Base-by-base conservation (phyloP, 2,797 vertebrate species). In the Leptodactylus fallax region DNA sequence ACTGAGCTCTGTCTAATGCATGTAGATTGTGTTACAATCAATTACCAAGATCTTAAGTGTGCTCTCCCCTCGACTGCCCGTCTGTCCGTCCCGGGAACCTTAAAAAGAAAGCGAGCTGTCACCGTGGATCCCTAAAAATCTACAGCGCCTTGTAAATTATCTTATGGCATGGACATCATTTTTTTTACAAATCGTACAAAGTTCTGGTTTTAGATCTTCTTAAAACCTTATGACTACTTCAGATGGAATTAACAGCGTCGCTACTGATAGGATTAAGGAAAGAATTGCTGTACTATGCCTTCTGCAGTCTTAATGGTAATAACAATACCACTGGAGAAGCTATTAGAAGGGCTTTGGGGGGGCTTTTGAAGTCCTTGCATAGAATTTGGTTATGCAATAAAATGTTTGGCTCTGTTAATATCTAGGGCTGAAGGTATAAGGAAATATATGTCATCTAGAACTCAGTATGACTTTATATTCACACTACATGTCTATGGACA, bases 21-120 rank as follows among this genome's bases (percentile, higher is more conserved):
- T 86, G 88, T 89, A 86, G 84, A 86, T 89, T 89, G 88, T 58
- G 88, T 89, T 89, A 86, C 88, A 89, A 89, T 89, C 88, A 86
- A 89, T 89, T 86, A 86, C 88, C 85, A 60, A 89, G 87, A 71
- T 85, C 84, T 89, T 89, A 86, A 89, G 79, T 89, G 84, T 89
- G 79, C 58, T 63, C 79, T 89, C 27, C 79, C 72, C 79, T 83
- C 60, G 71, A 67, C 83, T 47, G 83, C 69, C 77, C 78, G 79
- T 86, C 83, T 89, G 71, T 82, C 83, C 61, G 69, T 72, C 53
- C 19, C 53, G 51, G 69, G 79, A 77, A 71, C 76, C 74, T 53
- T 81, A 83, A 84, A 85, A 67, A 72, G 13, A 69, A 81, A 53
- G 21, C 65, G 49, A 82, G 49, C 60, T 7, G 76, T 60, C 27